Percentiles rank a stretch among this genome's conserved stretches.
Conservation (phyloP, 2,113 vertebrate species). For the Lasiurus cinereus region DNA sequence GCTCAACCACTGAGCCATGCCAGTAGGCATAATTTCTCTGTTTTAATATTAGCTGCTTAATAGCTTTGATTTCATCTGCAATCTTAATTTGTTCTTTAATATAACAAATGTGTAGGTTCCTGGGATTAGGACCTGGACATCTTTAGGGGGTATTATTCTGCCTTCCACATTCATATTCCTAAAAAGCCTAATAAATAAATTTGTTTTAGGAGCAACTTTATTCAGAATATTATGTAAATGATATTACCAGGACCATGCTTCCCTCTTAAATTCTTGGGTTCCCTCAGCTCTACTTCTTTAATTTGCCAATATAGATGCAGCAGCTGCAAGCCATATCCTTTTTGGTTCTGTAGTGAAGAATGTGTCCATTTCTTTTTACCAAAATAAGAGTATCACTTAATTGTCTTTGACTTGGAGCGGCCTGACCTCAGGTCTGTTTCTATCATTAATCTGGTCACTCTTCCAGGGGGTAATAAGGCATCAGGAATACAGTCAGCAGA, state of each 20-base stretch:
- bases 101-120: not conserved
- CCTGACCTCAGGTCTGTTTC: not conserved
- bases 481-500: not conserved
- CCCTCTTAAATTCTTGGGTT: not conserved
- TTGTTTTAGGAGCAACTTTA: not conserved
- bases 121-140: not conserved
- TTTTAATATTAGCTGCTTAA: not conserved
- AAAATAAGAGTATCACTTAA: not conserved
- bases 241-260: not conserved
- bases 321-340: accelerated
- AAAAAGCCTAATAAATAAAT: not conserved
- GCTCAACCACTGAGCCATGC: too few species aligned
- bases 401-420: not conserved
- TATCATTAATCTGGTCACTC: not conserved
- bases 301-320: not conserved
- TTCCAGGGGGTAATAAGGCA: not conserved
- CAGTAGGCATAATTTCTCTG: too few species aligned
- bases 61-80: not conserved
- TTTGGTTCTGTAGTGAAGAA: not conserved
- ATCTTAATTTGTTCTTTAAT: not conserved
- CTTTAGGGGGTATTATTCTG: not conserved
- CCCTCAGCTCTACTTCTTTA: not conserved
- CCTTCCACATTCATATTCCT: not conserved
- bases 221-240: not conserved
- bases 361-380: not conserved